Evolutionary conservation across 2,797 vertebrate species (phyloP).

Genomic region (Darevskia nairensis): DNA sequence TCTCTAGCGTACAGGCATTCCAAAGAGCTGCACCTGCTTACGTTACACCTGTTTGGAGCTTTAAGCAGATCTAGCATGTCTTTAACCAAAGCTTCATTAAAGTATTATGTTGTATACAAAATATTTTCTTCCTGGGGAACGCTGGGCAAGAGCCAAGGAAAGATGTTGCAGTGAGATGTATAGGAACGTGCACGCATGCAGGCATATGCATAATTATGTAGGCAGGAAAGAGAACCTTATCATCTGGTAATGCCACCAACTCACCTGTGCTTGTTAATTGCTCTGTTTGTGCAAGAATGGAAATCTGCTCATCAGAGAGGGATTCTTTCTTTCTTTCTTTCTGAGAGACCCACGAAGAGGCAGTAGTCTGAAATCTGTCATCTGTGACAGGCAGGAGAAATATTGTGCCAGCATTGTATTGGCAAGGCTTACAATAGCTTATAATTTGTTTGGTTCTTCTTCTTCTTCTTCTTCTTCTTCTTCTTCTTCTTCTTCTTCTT

Average conservation of each 20-base stretch:
- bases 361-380: constrained; percentile 6
- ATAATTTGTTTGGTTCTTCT: constrained; percentile 8
- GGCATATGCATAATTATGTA: constrained; percentile 63
- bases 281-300: constrained; percentile 39
- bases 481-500: too few species aligned
- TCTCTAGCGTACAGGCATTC: constrained; percentile 31
- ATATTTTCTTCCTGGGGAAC: constrained; percentile 55
- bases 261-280: constrained; percentile 62
- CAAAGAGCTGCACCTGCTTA: constrained; percentile 42
- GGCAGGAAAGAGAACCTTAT: constrained; percentile 60
- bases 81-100: constrained; percentile 64
- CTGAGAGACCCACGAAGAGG: not conserved
- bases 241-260: constrained; percentile 56
- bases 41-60: constrained; percentile 60
- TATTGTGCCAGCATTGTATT: not conserved
- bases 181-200: constrained; percentile 2
- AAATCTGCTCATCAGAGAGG: constrained; percentile 41
- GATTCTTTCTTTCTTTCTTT: not conserved
- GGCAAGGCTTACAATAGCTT: not conserved
- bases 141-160: constrained; percentile 45
- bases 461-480: not conserved
- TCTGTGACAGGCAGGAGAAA: constrained; percentile 4
- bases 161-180: constrained; percentile 30
- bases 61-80: constrained; percentile 62
- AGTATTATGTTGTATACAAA: constrained; percentile 36